These are phyloP conservation scores for Planiliza haematocheilus DNA, from an alignment of 2,113 vertebrate genomes.

Conservation along the genomic window DNA sequence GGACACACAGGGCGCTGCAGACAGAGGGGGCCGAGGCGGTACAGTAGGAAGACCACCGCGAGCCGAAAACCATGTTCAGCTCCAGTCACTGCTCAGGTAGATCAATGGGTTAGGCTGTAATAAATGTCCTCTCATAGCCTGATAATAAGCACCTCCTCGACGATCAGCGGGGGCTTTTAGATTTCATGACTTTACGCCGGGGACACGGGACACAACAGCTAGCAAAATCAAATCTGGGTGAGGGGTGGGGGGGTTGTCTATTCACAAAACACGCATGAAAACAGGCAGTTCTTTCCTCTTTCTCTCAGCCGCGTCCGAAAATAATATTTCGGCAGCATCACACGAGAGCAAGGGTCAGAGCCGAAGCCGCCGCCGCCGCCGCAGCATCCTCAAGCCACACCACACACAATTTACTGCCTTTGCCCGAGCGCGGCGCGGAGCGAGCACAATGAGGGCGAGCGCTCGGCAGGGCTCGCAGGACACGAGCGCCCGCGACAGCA, in stretches of 20 bases:
- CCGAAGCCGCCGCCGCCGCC: slow-evolving; percentile 27
- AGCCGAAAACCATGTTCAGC: slow-evolving; percentile 33
- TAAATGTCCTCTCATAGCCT: slow-evolving; percentile 17
- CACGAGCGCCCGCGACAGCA: slow-evolving; percentile 13
- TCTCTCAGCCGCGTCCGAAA: slow-evolving; percentile 25
- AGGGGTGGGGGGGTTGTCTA: too few relatives aligned
- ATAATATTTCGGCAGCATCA: slow-evolving; percentile 32
- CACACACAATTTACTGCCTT: slow-evolving; percentile 44
- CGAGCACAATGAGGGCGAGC: slow-evolving; percentile 54
- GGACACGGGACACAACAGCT: slow-evolving; percentile 5
- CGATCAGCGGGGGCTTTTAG: not conserved
- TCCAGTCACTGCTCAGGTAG: slow-evolving; percentile 29
- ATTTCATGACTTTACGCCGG: not conserved
- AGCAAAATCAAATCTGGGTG: too few relatives aligned
- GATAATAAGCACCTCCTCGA: slow-evolving; percentile 1
- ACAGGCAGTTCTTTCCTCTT: not conserved
- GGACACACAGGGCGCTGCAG: slow-evolving; percentile 77
- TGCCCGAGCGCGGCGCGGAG: slow-evolving; percentile 32
- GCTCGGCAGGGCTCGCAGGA: slow-evolving; percentile 14
- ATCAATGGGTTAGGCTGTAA: slow-evolving; percentile 26
- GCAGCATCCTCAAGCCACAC: slow-evolving; percentile 57
- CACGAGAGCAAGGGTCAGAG: slow-evolving; percentile 51
- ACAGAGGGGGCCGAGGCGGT: slow-evolving; percentile 63
- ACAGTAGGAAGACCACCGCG: slow-evolving; percentile 56
- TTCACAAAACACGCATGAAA: not conserved